Conservation (phyloP, 1,140 invertebrate genomes). For the Magallana angulata region DNA sequence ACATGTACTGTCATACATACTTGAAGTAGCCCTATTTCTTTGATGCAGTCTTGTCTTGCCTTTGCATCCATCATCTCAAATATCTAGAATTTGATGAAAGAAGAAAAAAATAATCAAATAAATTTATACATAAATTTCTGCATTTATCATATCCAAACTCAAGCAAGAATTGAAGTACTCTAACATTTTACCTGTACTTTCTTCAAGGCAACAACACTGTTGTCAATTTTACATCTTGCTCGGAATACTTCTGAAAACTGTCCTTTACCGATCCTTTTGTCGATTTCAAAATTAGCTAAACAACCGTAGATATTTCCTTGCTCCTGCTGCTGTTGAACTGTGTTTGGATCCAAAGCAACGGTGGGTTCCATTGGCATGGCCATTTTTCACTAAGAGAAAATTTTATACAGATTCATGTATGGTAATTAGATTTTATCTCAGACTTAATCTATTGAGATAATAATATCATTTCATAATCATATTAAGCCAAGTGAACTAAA, state of each 20-base stretch:
- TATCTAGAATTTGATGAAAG: constrained; percentile 78
- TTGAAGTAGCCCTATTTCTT: constrained; percentile 86
- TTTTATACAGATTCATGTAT: too few species aligned
- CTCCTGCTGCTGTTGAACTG: constrained; percentile 48
- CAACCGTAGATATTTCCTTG: constrained; percentile 67
- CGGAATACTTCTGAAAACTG: constrained; percentile 83
- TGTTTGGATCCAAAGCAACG: not conserved
- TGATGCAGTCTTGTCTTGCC: constrained; percentile 85
- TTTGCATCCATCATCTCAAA: constrained; percentile 86
- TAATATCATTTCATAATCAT: too few species aligned
- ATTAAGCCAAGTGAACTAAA: too few species aligned
- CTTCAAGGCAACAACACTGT: constrained; percentile 83
- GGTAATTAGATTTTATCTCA: too few species aligned
- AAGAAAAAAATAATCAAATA: not conserved
- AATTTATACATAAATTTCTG: not conserved
- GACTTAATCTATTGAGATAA: too few species aligned
- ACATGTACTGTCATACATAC: constrained; percentile 70
- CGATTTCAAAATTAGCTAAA: constrained; percentile 82
- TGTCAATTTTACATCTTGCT: constrained; percentile 75
- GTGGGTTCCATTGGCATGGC: constrained; percentile 54
- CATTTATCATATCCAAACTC: not conserved
- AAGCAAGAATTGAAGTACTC: not conserved
- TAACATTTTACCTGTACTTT: constrained; percentile 82
- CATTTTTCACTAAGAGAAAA: not conserved
- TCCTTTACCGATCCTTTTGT: constrained; percentile 84